Evolutionary conservation across 2,888 invertebrate genomes (phyloP), one percentile per base, ranked within the genome.

Genomic region (Opisthograptis luteolata): DNA sequence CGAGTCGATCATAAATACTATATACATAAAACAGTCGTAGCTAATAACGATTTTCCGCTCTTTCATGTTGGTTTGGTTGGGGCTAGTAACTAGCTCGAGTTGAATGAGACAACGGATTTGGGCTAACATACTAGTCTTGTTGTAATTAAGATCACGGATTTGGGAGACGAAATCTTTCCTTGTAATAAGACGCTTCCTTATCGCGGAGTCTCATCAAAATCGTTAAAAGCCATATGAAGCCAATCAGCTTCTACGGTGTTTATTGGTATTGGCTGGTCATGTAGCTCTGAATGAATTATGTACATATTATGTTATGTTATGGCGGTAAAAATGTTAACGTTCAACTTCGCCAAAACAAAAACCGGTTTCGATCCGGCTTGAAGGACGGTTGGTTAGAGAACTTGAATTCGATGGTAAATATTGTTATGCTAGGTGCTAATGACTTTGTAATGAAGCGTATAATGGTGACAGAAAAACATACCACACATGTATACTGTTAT

Each of bases 301-400:
- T 32, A 14, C 24, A 22, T 41, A n/a, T n/a, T n/a, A n/a, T n/a
- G n/a, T n/a, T n/a, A 35, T 30, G 35, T 41, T 46, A 41, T 41
- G 13, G 35, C 30, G 28, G 43, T 52, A 27, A 31, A 22, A 42
- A 35, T 52, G 34, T 46, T 24, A 51, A 51, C 45, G 41, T 41
- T 42, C 32, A 10, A 6, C 24, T 39, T 22, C 28, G 43, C 30
- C 32, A 55, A 49, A 58, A 48, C 52, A 47, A 45, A 24, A 44
- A 47, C 55, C 50, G 28, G 60, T 55, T 60, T 30, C 9, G 30
- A 55, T 39, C 53, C 43, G 51, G 43, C 46, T 53, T 39, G 30
- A 58, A 55, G 43, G 45, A 50, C 44, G 34, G 10, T 46, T 15
- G 15, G 28, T 45, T 45, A 42, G 37, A 31, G 20, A 10, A 48